phyloP scores from a whole-genome alignment of 1,140 invertebrate species.

The Monochamus saltuarius region DNA sequence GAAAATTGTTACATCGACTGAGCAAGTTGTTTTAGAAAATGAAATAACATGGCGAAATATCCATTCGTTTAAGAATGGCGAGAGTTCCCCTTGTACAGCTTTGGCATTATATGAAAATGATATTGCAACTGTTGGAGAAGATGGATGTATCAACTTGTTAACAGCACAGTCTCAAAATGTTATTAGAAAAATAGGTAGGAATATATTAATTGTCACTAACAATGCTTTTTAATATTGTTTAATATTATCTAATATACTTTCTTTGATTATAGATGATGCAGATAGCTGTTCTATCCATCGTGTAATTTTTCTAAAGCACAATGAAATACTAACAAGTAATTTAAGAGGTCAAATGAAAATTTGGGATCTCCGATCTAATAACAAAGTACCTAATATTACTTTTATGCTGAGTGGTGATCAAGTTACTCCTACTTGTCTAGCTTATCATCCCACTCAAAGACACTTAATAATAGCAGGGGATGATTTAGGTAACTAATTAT shows the following conservation, averaged over 20 bases:
- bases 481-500: slow-evolving; percentile 23
- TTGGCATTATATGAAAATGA: slow-evolving; percentile 70
- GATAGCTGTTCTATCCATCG: slow-evolving; percentile 80
- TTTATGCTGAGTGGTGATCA: slow-evolving; percentile 69
- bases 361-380: slow-evolving; percentile 72
- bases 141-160: slow-evolving; percentile 74
- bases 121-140: slow-evolving; percentile 77
- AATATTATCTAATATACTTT: slow-evolving; percentile 1
- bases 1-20: slow-evolving; percentile 58
- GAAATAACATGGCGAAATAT: slow-evolving; percentile 61
- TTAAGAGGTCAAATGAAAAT: slow-evolving; percentile 83
- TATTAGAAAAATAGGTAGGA: slow-evolving; percentile 60
- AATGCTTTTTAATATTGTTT: background rate
- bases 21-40: slow-evolving; percentile 52
- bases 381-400: slow-evolving; percentile 60
- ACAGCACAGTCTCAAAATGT: slow-evolving; percentile 63
- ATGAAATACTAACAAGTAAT: slow-evolving; percentile 81
- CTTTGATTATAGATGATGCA: slow-evolving; percentile 62
- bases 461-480: slow-evolving; percentile 71
- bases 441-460: slow-evolving; percentile 81
- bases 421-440: slow-evolving; percentile 69
- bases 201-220: background rate
- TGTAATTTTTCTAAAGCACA: slow-evolving; percentile 75
- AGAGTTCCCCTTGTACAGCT: slow-evolving; percentile 65
- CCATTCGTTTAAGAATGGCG: slow-evolving; percentile 63